Percentiles rank a stretch among this genome's conserved stretches.
Evolutionary conservation across 2,797 vertebrate genomes (phyloP).

Genomic region (Danio tinwini): DNA sequence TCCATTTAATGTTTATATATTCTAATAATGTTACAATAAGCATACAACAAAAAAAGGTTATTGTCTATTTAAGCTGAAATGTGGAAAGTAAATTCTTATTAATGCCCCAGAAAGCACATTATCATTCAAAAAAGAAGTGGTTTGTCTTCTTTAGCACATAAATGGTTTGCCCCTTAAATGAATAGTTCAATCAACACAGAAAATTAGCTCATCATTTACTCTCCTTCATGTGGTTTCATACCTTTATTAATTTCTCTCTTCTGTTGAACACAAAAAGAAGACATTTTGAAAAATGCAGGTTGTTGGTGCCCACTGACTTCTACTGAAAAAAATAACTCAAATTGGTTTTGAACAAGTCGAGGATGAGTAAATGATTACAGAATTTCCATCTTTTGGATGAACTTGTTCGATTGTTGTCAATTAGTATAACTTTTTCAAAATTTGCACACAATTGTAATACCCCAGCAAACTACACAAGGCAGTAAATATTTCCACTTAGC

Average conservation of each 20-base stretch:
- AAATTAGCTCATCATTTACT: no score
- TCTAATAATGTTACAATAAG: background rate
- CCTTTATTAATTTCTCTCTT: no score
- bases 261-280: no score
- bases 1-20: background rate
- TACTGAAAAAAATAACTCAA: no score
- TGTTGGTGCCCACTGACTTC: no score
- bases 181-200: no score
- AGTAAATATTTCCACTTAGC: slow-evolving; percentile 18
- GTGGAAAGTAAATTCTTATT: background rate
- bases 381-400: no score
- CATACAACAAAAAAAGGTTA: background rate
- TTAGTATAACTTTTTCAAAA: slow-evolving; percentile 62
- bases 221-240: no score
- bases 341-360: no score
- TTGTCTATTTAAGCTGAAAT: slow-evolving; percentile 5
- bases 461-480: slow-evolving; percentile 55
- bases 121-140: background rate
- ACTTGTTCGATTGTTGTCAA: slow-evolving; percentile 57
- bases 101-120: background rate
- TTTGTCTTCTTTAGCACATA: background rate
- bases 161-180: background rate
- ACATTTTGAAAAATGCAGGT: no score
- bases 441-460: slow-evolving; percentile 55
- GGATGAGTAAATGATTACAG: no score